These are phyloP conservation scores for Plecturocebus donacophilus DNA, from an alignment of 2,113 vertebrate species.

Conservation along the genomic window DNA sequence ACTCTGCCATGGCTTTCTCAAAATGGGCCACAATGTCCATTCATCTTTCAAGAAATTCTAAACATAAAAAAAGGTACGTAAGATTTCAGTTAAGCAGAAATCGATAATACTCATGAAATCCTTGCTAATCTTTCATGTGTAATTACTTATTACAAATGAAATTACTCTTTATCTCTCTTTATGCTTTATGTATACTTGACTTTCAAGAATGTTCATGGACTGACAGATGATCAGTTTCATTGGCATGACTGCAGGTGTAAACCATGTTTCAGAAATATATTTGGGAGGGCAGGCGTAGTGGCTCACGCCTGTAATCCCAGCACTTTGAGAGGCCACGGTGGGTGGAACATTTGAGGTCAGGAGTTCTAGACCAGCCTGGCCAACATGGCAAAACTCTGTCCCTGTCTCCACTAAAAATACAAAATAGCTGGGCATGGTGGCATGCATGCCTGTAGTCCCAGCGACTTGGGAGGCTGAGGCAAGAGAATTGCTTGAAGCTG, in stretches of 20 bases:
- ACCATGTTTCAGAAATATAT: background rate
- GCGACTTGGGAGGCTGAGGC: no score
- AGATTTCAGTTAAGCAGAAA: constrained; percentile 35
- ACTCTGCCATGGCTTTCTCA: constrained; percentile 64
- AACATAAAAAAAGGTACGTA: constrained; percentile 46
- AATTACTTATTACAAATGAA: background rate
- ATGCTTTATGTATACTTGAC: background rate
- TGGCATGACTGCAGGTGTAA: background rate
- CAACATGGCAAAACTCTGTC: no score
- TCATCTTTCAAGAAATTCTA: constrained; percentile 70
- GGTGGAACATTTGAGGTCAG: no score
- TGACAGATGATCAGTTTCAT: background rate
- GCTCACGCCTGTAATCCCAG: no score
- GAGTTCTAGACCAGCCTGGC: no score
- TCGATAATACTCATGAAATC: background rate
- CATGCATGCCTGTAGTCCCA: no score
- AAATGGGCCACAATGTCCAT: constrained; percentile 54
- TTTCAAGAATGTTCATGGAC: background rate
- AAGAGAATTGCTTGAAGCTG: background rate
- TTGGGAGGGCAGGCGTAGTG: no score
- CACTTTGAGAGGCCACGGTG: no score
- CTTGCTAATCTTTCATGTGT: background rate
- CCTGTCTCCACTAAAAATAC: no score
- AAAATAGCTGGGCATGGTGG: no score
- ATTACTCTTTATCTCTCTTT: background rate